phyloP scores from a whole-genome alignment of 1,140 invertebrate species.

The Drosophila takahashii region DNA sequence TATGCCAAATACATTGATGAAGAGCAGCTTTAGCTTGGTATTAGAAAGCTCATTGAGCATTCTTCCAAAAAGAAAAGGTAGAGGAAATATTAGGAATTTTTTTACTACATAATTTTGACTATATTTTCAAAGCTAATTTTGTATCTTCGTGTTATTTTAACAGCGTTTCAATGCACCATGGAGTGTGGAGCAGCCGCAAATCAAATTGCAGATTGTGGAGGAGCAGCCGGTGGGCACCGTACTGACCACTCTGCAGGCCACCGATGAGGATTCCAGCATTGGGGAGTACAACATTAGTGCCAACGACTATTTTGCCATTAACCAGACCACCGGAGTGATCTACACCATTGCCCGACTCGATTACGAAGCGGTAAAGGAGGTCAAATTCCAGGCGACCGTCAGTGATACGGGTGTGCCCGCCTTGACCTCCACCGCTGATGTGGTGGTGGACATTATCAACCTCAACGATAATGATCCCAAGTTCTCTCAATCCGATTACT shows the following conservation, averaged over 20 bases:
- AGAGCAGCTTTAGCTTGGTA: slow-evolving; percentile 56
- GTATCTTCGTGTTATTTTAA: not conserved
- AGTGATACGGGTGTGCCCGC: slow-evolving; percentile 93
- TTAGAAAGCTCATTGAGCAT: slow-evolving; percentile 28
- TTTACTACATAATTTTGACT: slow-evolving; percentile 24
- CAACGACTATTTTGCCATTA: slow-evolving; percentile 91
- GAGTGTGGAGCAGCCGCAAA: slow-evolving; percentile 89
- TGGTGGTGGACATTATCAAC: slow-evolving; percentile 92
- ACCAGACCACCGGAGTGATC: slow-evolving; percentile 92
- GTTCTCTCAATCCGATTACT: slow-evolving; percentile 89
- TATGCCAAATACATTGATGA: slow-evolving; percentile 65
- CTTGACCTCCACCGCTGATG: slow-evolving; percentile 89
- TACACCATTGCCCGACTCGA: slow-evolving; percentile 92
- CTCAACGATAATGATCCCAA: slow-evolving; percentile 94
- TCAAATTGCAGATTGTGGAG: slow-evolving; percentile 90
- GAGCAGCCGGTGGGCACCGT: slow-evolving; percentile 93
- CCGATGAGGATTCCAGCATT: slow-evolving; percentile 93
- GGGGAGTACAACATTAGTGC: slow-evolving; percentile 87
- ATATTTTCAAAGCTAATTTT: slow-evolving; percentile 4
- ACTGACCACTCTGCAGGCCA: slow-evolving; percentile 92
- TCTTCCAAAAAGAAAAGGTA: not conserved
- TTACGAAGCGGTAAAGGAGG: slow-evolving; percentile 91
- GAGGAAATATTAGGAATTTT: not conserved
- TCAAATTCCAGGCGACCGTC: slow-evolving; percentile 92
- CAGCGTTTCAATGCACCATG: slow-evolving; percentile 89